These are phyloP conservation scores for Aspidiotus rigidus DNA, from an alignment of 2,888 invertebrate genomes.

Conservation along the genomic window DNA sequence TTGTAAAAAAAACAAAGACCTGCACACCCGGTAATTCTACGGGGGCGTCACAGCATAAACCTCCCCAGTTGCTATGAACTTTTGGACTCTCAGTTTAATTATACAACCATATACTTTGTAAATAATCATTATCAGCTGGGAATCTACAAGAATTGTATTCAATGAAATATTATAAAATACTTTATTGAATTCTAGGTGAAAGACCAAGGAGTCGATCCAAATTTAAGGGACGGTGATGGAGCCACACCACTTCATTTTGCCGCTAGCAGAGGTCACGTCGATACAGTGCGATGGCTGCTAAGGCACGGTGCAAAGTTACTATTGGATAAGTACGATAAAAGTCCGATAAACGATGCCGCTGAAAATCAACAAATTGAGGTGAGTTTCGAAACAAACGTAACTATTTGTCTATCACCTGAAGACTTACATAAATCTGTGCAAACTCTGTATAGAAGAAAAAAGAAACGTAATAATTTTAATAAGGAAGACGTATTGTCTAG, in stretches of 20 bases:
- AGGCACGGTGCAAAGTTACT: constrained; percentile 71
- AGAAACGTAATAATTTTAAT: too few relatives aligned
- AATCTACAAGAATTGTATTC: too few relatives aligned
- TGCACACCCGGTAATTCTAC: too few relatives aligned
- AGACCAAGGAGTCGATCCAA: constrained; percentile 74
- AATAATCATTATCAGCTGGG: too few relatives aligned
- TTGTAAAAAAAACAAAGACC: too few relatives aligned
- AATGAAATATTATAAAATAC: neutral
- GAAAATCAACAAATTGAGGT: constrained; percentile 85
- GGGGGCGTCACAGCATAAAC: too few relatives aligned
- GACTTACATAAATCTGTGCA: too few relatives aligned
- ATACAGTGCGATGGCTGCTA: constrained; percentile 70
- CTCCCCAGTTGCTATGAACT: too few relatives aligned
- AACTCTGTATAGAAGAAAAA: too few relatives aligned
- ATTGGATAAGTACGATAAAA: constrained; percentile 77
- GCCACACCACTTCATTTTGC: constrained; percentile 84
- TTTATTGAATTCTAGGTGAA: constrained; percentile 51
- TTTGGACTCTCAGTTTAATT: too few relatives aligned
- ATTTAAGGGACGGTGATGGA: constrained; percentile 77
- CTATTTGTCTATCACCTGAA: neutral
- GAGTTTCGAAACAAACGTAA: constrained; percentile 37
- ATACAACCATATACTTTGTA: too few relatives aligned
- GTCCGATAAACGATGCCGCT: constrained; percentile 83
- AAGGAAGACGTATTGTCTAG: too few relatives aligned
- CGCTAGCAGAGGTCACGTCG: constrained; percentile 70